Base-by-base conservation (phyloP, 64 coral and sea anemone species). In the Stichodactyla mertensii region DNA sequence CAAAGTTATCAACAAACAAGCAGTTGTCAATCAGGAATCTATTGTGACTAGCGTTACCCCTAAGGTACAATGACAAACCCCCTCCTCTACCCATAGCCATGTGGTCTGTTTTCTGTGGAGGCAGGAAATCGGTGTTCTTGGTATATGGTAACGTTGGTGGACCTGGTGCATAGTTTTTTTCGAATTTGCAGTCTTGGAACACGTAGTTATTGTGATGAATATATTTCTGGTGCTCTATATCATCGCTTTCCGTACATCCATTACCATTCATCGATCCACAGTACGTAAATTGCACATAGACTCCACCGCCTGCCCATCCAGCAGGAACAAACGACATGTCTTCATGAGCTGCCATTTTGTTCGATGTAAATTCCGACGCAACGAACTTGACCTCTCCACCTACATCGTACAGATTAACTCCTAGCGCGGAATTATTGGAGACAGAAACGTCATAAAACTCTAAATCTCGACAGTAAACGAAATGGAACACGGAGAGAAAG, bases 251-350 rank as follows among this genome's bases (percentile, higher is more conserved):
- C 7, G 22, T 85, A 18, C 83, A 85, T 12, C 55, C 55, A 19
- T 85, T 64, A 22, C 83, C 83, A 85, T 85, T 61, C 31, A 36
- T 56, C n/a, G 77, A 31, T 58, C 90, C 90, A 57, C 90, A 61
- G 61, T 87, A 92, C 10, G 90, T 92, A 9, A 92, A 92, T 26
- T 92, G 84, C 74, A 92, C 19, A 52, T 83, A 92, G 82, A 92
- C 18, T 15, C 90, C 90, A 28, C 90, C 90, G 4, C 90, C 90
- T 23, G 77, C 85, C 36, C 78, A 81, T 16, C 78, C 16, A 13
- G n/a, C 52, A 53, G 16, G 51, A 16, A 18, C 51, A 81, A 53
- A 4, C 6, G 51, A 16, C n/a, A 27, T 28, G 69, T 74, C 26
- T 74, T 74, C 27, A 13, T 31, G 6, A 11, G 69, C 10, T 74